Evolutionary conservation across 2,888 invertebrate species (phyloP).

Genomic region (Tenthredo livida): DNA sequence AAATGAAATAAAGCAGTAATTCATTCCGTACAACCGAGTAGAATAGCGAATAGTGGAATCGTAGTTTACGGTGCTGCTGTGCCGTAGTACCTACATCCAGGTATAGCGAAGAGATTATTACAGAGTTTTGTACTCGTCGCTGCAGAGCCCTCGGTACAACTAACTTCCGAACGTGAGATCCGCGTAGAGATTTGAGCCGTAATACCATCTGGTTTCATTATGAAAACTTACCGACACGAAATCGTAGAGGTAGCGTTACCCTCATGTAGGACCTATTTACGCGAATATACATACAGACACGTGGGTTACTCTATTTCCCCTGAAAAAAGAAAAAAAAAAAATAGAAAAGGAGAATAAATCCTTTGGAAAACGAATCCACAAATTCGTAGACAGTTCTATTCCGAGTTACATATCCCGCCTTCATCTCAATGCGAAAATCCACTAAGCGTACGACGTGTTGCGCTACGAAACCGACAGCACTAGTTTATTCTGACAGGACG

Average conservation of each 20-base stretch:
- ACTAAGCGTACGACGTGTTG: background rate
- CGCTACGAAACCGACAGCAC: background rate
- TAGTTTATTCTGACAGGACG: background rate
- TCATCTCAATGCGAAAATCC: background rate
- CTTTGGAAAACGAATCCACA: background rate
- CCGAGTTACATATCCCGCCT: background rate
- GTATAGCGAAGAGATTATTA: conserved; percentile 14
- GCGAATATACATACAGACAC: background rate
- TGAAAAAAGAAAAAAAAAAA: background rate
- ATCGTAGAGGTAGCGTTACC: background rate
- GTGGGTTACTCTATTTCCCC: background rate
- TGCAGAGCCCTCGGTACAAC: background rate
- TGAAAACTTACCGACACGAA: conserved; percentile 27
- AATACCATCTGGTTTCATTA: conserved; percentile 8
- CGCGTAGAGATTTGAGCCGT: background rate
- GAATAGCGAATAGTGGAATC: background rate
- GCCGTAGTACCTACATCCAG: no score
- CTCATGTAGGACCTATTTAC: background rate
- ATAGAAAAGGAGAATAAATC: background rate
- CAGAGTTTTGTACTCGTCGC: conserved; percentile 1
- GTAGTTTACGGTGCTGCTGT: background rate
- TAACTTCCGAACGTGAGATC: conserved; percentile 13
- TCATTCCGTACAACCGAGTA: conserved; percentile 20
- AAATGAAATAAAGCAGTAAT: conserved; percentile 30
- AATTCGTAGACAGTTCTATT: conserved; percentile 1